Evolutionary conservation across 2,797 vertebrate species (phyloP).

Genomic region (Amblyopsis hoosieri): DNA sequence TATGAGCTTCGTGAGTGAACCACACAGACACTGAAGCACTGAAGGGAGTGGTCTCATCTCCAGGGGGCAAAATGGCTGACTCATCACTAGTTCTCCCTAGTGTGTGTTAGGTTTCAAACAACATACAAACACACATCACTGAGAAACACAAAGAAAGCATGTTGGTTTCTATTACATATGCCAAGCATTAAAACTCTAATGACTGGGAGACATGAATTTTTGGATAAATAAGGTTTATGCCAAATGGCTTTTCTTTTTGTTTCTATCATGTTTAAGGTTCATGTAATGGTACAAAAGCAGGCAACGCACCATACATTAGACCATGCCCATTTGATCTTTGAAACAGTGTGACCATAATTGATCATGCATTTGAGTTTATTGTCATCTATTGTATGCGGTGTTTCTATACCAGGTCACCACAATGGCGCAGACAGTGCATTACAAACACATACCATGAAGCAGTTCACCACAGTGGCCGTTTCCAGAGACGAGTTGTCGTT

Average conservation of each 20-base stretch:
- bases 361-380: too few species aligned
- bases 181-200: too few species aligned
- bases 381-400: too few species aligned
- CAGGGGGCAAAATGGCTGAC: conserved; percentile 60
- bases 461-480: background rate
- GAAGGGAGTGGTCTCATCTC: conserved; percentile 57
- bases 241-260: too few species aligned
- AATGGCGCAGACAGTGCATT: background rate
- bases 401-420: background rate
- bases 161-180: too few species aligned
- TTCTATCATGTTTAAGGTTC: too few species aligned
- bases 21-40: conserved; percentile 31
- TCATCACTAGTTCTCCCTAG: conserved; percentile 53
- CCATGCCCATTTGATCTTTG: too few species aligned
- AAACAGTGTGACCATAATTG: too few species aligned
- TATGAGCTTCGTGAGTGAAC: conserved; percentile 24
- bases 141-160: background rate
- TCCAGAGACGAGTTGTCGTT: background rate
- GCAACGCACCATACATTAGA: too few species aligned
- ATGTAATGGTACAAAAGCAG: too few species aligned
- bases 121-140: conserved; percentile 14
- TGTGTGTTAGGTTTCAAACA: conserved; percentile 19
- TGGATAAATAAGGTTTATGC: too few species aligned
- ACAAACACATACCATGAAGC: background rate
- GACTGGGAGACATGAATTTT: too few species aligned